Evolutionary conservation across 2,888 invertebrate genomes (phyloP), one percentile per base, ranked within the genome.

Genomic region (Synanthedon vespiformis): DNA sequence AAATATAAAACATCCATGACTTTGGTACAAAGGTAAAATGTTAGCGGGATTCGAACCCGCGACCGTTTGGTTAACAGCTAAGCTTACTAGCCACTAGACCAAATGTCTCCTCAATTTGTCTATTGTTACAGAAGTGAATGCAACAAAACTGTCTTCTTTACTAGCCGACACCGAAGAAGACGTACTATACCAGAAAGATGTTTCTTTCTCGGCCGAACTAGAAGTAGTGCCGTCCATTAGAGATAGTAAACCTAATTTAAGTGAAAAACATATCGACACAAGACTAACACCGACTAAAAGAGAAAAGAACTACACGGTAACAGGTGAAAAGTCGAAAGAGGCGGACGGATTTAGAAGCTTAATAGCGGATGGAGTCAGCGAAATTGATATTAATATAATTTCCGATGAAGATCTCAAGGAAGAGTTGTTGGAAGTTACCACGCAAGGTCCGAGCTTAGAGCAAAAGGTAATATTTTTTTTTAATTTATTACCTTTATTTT

Each of bases 131-230:
- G 95, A 94, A 82, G 82, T 94, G 64, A 94, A 95, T 78, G 89
- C 92, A 59, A 93, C 94, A 53, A 88, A 88, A 65, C 85, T 90
- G 57, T 89, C 90, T 55, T 90, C 90, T 52, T 72, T 74, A 48
- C 72, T 77, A 1, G 60, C 72, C 41, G 89, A 90, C 62, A 85
- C 89, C 51, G 91, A 90, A 65, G 91, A 91, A 70, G 93, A 93
- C 74, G 90, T 94, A 55, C 80, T 94, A 41, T 93, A 93, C 67
- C 93, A 93, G 77, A 94, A 93, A 77, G 94, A 93, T 65, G 93
- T 92, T 3, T 92, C 93, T 51, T 92, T 94, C 77, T 93, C 93
- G 59, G 93, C 93, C 40, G 92, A 93, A 77, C 84, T 93, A 73
- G 91, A 90, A 69, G 77, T 87, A 65, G 86, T 88, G 52, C 84